Evolutionary conservation across 2,888 invertebrate species (phyloP), one percentile per base, ranked within the genome.

Genomic region (Dryocosmus kuriphilus): DNA sequence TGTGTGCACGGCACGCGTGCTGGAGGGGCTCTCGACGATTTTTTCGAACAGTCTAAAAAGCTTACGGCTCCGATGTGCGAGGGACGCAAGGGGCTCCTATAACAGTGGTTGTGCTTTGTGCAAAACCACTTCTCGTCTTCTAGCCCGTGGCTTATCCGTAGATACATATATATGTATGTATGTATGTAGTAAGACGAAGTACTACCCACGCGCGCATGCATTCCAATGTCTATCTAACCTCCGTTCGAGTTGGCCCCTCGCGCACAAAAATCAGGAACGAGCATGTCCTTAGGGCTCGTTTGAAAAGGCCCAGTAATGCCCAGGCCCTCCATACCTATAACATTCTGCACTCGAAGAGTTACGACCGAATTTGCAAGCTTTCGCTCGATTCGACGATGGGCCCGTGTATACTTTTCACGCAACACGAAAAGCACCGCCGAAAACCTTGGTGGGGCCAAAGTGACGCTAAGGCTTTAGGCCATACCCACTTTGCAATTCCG

Each of bases 61-160:
- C 27, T 71, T 30, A 27, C 30, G 71, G 30, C n/a, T 24, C 3
- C 9, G 38, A 38, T 38, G 63, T 30, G 27, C 51, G 71, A 71
- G 71, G 71, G 71, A 46, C 46, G 71, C n/a, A n/a, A 71, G 46
- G 71, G 27, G 46, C 46, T 71, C 30, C 71, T 79, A 84, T 81
- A 71, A 46, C 46, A 71, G 71, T 71, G 46, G 46, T 71, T 71
- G 41, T 71, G 35, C 67, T 84, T 81, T 83, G 83, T 83, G 81
- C 82, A 80, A 84, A 86, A 85, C 86, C 87, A 86, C 88, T 87
- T 87, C 86, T 85, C 87, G 87, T 89, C 87, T 89, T 86, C 85
- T 85, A 86, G 86, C 88, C 88, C 82, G 83, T 82, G 83, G 81
- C 83, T 83, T 79, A 75, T 79, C 79, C 80, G 80, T 81, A 74